These are phyloP conservation scores for Hemistola chrysoprasaria DNA, from an alignment of 2,888 invertebrate species.

Conservation along the genomic window DNA sequence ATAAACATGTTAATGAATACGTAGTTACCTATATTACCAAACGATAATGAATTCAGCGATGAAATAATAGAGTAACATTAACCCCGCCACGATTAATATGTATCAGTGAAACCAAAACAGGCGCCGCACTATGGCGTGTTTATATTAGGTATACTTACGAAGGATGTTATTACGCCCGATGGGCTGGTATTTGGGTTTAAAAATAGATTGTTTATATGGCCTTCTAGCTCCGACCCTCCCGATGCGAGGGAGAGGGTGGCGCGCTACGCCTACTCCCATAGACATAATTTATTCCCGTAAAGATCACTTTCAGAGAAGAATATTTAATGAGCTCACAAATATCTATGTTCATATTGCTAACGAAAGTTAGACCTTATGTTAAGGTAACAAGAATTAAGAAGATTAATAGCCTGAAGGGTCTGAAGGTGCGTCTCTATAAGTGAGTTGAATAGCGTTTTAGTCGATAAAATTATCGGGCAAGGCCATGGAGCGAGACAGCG, in stretches of 20 bases:
- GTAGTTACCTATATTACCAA: constrained; percentile 15
- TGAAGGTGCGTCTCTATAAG: constrained; percentile 12
- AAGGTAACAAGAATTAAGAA: constrained; percentile 14
- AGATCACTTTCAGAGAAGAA: constrained; percentile 44
- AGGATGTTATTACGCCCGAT: constrained; percentile 30
- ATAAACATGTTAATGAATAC: constrained; percentile 5
- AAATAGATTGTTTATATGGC: constrained; percentile 55
- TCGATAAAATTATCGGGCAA: constrained; percentile 20
- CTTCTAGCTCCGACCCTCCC: constrained; percentile 42
- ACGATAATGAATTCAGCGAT: constrained; percentile 18
- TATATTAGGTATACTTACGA: constrained; percentile 11
- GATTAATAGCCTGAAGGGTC: constrained; percentile 24
- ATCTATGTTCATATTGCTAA: constrained; percentile 3
- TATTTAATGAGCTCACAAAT: constrained; percentile 44
- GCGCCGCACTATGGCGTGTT: constrained; percentile 9
- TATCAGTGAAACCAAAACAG: constrained; percentile 18
- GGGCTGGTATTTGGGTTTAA: constrained; percentile 46
- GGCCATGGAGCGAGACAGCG: constrained; percentile 25
- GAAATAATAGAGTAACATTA: constrained; percentile 19
- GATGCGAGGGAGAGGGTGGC: constrained; percentile 19
- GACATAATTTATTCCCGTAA: constrained; percentile 56
- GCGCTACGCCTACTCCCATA: constrained; percentile 32
- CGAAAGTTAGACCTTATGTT: constrained; percentile 13
- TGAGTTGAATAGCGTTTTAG: constrained; percentile 12
- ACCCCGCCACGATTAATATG: constrained; percentile 14